Base-by-base conservation (phyloP, 1,140 invertebrate species). In the Orussus abietinus region DNA sequence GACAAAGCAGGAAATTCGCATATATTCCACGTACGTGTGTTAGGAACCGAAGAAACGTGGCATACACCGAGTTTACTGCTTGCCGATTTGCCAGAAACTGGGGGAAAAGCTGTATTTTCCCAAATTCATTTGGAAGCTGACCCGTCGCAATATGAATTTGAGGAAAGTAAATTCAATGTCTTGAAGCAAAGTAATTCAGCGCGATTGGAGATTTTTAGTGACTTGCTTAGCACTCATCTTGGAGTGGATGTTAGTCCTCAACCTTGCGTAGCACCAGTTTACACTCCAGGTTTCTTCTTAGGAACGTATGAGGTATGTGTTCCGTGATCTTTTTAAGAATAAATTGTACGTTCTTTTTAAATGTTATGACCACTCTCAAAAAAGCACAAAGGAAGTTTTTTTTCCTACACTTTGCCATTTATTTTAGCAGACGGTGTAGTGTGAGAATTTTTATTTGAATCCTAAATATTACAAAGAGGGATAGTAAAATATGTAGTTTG, bases 11-110 rank as follows among this genome's bases (percentile, higher is more conserved):
- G 84, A 1, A 80, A 81, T 20, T 72, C 69, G 9, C 82, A 89
- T 53, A 79, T 80, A 21, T 69, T 91, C 33, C 75, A 84, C 30
- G 80, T 92, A 1, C 80, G 84, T 58, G 80, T 89, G 10, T 62
- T 92, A 19, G 88, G 86, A 0, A 82, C 81, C 0, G 88, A 92
- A 57, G 86, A 90, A 62, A 89, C 86, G 0, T 89, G 87, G 84
- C 83, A 89, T 21, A 90, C 86, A 3, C 88, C 88, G 1, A 87
- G 86, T 45, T 75, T 92, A 32, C 69, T 92, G 32, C 72, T 87
- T 15, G 88, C 86, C 1, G 80, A 74, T 12, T 76, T 83, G 41
- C 63, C 77, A 6, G 76, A 65, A 22, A 80, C 74, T 13, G 76
- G 74, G 7, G 88, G 88, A 12, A 79, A 79, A 46, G 84, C 85